Evolutionary conservation across 2,888 invertebrate genomes (phyloP).

Genomic region (Aphrophora alni): DNA sequence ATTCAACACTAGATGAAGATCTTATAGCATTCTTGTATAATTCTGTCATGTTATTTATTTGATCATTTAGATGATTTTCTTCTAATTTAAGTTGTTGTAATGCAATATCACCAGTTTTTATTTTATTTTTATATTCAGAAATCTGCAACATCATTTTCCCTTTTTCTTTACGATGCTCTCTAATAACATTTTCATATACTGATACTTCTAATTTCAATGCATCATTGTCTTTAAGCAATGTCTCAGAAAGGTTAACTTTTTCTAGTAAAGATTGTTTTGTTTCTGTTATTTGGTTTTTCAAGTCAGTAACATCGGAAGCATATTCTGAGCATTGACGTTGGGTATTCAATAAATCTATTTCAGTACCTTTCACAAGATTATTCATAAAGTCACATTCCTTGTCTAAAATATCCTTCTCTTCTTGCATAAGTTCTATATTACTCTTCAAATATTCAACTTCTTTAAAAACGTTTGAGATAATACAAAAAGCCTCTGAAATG

Average conservation of each 20-base stretch:
- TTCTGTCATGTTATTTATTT: not conserved
- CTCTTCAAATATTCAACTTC: not conserved
- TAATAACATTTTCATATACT: not conserved
- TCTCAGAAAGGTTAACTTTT: not conserved
- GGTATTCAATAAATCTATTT: not conserved
- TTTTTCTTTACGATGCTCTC: not conserved
- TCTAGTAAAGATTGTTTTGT: not conserved
- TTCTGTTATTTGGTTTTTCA: not conserved
- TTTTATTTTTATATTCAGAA: not conserved
- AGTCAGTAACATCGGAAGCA: not conserved
- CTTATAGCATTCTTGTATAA: not conserved
- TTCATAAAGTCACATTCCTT: conserved; percentile 20
- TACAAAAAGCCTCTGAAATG: not conserved
- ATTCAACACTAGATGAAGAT: not conserved
- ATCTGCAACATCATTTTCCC: not conserved
- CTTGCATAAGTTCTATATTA: not conserved
- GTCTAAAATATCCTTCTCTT: conserved; percentile 24
- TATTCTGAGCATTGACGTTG: not conserved
- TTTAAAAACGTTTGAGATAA: not conserved
- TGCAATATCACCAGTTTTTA: not conserved
- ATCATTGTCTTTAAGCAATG: not conserved
- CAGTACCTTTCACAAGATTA: conserved; percentile 21
- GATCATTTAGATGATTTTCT: not conserved
- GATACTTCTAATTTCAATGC: not conserved
- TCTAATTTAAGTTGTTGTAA: not conserved